Evolutionary conservation across 2,888 invertebrate species (phyloP).

Genomic region (Osedax frankpressi): DNA sequence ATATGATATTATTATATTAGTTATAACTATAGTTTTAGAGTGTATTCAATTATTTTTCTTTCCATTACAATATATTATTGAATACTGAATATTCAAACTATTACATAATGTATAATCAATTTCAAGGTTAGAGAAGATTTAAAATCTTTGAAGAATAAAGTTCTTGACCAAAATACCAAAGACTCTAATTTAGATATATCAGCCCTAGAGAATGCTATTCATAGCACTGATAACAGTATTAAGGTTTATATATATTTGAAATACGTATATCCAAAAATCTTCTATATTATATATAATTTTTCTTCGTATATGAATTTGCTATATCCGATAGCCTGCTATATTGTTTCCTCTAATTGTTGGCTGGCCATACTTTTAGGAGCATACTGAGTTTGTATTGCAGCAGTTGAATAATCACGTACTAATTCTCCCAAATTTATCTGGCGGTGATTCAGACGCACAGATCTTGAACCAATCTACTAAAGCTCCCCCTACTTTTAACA

Average conservation of each 20-base stretch:
- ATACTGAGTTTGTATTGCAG: constrained; percentile 38
- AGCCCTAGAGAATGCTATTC: constrained; percentile 37
- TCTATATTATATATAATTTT: constrained; percentile 21
- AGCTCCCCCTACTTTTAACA: too few species aligned
- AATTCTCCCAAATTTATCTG: constrained; percentile 36
- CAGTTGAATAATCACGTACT: constrained; percentile 41
- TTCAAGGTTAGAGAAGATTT: constrained; percentile 42
- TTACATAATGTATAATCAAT: too few species aligned
- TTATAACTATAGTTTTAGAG: too few species aligned
- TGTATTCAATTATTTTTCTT: too few species aligned
- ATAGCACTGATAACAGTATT: constrained; percentile 40
- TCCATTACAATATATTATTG: too few species aligned
- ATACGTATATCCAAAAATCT: background rate
- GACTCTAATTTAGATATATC: constrained; percentile 31
- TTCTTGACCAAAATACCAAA: constrained; percentile 28
- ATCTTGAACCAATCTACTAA: too few species aligned
- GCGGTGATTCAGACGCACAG: too few species aligned
- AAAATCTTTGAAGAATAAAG: constrained; percentile 34
- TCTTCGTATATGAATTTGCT: background rate
- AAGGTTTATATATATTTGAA: constrained; percentile 23
- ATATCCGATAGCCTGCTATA: background rate
- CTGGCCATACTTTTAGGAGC: constrained; percentile 28
- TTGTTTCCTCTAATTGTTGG: background rate
- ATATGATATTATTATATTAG: too few species aligned
- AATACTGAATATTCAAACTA: too few species aligned